Conservation (phyloP, 2,888 invertebrate genomes). For the Cartodere bifasciata region DNA sequence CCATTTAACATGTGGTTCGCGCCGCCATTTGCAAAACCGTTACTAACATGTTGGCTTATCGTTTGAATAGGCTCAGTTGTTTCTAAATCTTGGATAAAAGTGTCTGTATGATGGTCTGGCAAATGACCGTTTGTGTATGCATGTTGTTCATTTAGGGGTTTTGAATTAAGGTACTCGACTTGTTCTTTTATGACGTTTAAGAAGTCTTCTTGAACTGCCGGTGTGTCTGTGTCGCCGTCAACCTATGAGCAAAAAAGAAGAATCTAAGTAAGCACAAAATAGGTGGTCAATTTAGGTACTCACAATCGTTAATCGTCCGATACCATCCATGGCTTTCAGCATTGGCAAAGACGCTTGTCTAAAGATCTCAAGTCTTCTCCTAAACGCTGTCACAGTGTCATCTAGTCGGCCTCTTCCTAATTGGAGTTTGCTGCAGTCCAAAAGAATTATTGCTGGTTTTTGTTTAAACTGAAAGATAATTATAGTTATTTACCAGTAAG, state of each 20-base stretch:
- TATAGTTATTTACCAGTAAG: too few species aligned
- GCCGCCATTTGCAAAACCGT: constrained; percentile 25
- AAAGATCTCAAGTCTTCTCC: constrained; percentile 72
- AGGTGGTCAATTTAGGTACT: too few species aligned
- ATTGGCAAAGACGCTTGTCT: constrained; percentile 79
- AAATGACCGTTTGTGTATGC: constrained; percentile 18
- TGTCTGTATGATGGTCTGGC: constrained; percentile 15
- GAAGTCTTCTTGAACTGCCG: constrained; percentile 67
- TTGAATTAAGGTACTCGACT: constrained; percentile 40
- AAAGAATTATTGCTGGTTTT: constrained; percentile 65
- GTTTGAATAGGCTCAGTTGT: constrained; percentile 28
- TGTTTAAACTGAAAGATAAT: constrained; percentile 53
- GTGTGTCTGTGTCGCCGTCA: constrained; percentile 74
- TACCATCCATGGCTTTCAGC: constrained; percentile 73
- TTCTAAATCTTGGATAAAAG: constrained; percentile 21
- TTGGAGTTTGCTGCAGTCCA: constrained; percentile 87
- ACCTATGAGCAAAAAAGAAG: too few species aligned
- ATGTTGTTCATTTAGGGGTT: constrained; percentile 10
- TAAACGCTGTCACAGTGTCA: constrained; percentile 76
- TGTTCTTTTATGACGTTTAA: constrained; percentile 54
- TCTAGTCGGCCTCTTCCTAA: constrained; percentile 72
- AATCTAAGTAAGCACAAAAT: too few species aligned
- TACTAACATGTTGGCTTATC: constrained; percentile 27
- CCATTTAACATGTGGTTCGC: constrained; percentile 36
- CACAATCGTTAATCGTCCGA: constrained; percentile 73